phyloP scores from a whole-genome alignment of 2,888 invertebrate genomes.

The Dichetophora obliterata region DNA sequence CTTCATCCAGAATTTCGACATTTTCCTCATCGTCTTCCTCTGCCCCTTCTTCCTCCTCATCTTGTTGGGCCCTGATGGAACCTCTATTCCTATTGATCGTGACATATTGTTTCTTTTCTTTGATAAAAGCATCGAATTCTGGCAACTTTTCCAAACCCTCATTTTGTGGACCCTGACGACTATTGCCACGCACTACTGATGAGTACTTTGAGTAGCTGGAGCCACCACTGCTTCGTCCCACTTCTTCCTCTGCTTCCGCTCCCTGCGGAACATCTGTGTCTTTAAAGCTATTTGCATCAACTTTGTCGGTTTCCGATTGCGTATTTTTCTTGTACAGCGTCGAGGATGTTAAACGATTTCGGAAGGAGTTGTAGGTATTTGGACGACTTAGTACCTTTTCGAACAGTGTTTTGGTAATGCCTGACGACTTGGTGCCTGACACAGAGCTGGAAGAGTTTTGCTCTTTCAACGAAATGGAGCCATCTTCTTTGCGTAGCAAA shows the following conservation, averaged over 20 bases:
- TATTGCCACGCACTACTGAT: slow-evolving; percentile 74
- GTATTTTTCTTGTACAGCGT: slow-evolving; percentile 51
- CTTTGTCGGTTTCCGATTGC: slow-evolving; percentile 42
- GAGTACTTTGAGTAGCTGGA: slow-evolving; percentile 70
- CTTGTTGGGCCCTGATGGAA: slow-evolving; percentile 60
- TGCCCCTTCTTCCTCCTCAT: slow-evolving; percentile 50
- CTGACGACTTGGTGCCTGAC: slow-evolving; percentile 72
- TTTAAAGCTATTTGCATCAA: slow-evolving; percentile 5
- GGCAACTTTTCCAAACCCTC: slow-evolving; percentile 70
- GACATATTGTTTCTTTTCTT: slow-evolving; percentile 76
- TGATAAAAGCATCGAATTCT: slow-evolving; percentile 67
- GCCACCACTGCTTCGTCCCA: slow-evolving; percentile 28
- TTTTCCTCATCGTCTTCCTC: slow-evolving; percentile 49
- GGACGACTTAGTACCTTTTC: slow-evolving; percentile 77
- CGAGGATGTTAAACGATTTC: slow-evolving; percentile 62
- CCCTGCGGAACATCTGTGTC: slow-evolving; percentile 29
- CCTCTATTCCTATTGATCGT: slow-evolving; percentile 76
- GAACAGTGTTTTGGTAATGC: slow-evolving; percentile 82
- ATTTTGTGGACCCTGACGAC: slow-evolving; percentile 74
- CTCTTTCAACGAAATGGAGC: slow-evolving; percentile 70
- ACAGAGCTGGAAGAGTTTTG: slow-evolving; percentile 61
- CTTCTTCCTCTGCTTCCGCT: slow-evolving; percentile 40
- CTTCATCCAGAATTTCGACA: slow-evolving; percentile 40
- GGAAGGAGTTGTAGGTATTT: slow-evolving; percentile 61
- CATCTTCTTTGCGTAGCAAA: slow-evolving; percentile 73